Conservation (phyloP, 1,140 invertebrate genomes). For the Episyrphus balteatus region DNA sequence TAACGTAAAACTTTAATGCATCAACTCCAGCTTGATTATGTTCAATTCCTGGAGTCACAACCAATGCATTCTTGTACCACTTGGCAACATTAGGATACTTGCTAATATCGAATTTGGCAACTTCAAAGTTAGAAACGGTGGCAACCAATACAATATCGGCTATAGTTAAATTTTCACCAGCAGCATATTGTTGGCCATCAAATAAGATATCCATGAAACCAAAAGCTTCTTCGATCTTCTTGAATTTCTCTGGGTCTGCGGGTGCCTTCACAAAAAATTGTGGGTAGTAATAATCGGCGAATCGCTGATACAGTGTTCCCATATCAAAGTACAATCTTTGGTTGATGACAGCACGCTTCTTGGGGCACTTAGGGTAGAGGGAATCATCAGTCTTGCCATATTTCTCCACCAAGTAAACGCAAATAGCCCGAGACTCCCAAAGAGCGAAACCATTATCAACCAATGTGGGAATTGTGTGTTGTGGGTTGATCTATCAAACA, state of each 20-base stretch:
- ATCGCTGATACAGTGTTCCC: slow-evolving; percentile 50
- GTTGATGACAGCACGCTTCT: slow-evolving; percentile 55
- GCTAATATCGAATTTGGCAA: slow-evolving; percentile 49
- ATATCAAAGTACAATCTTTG: slow-evolving; percentile 62
- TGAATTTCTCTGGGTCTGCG: slow-evolving; percentile 48
- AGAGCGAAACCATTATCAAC: slow-evolving; percentile 53
- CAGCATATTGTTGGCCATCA: slow-evolving; percentile 47
- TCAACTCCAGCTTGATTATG: slow-evolving; percentile 48
- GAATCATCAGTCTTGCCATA: slow-evolving; percentile 54
- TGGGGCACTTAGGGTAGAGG: slow-evolving; percentile 54
- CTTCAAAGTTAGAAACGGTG: slow-evolving; percentile 54
- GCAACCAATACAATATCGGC: slow-evolving; percentile 54
- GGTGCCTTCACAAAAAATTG: slow-evolving; percentile 48
- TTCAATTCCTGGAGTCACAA: slow-evolving; percentile 56
- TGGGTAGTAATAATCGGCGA: slow-evolving; percentile 53
- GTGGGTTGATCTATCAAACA: slow-evolving; percentile 23
- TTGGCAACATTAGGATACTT: slow-evolving; percentile 53
- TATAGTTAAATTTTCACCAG: slow-evolving; percentile 55
- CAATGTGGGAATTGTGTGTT: slow-evolving; percentile 53
- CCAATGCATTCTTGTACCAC: slow-evolving; percentile 58
- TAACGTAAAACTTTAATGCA: slow-evolving; percentile 35
- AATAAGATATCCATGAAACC: slow-evolving; percentile 52
- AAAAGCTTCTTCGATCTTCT: slow-evolving; percentile 50
- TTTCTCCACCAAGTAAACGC: slow-evolving; percentile 51
- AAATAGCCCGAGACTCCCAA: slow-evolving; percentile 59